Percentiles rank a stretch among this genome's conserved stretches.
Evolutionary conservation across 1,140 invertebrate genomes (phyloP).

Genomic region (Magallana angulata): DNA sequence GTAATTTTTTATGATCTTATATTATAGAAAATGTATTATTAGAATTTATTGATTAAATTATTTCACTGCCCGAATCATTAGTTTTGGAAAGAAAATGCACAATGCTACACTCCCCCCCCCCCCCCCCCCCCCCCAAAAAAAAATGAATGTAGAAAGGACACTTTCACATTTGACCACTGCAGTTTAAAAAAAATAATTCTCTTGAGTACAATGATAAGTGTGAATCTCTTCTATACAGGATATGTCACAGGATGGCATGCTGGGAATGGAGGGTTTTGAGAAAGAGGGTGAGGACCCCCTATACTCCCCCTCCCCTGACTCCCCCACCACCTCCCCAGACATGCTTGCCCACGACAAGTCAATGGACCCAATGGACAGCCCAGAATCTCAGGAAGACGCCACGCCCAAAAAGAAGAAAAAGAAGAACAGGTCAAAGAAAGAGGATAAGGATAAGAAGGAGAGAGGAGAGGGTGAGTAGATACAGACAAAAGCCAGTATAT

Average conservation of each 20-base stretch:
- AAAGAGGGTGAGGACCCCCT: slow-evolving; percentile 46
- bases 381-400: slow-evolving; percentile 53
- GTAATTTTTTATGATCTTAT: no score
- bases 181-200: no score
- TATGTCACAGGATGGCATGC: slow-evolving; percentile 54
- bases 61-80: no score
- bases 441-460: slow-evolving; percentile 41
- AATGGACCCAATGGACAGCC: slow-evolving; percentile 43
- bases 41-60: no score
- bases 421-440: slow-evolving; percentile 28
- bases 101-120: no score
- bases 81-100: no score
- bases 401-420: slow-evolving; percentile 50
- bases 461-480: slow-evolving; percentile 44
- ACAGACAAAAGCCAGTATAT: not conserved
- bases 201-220: no score
- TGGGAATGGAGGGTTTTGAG: slow-evolving; percentile 5
- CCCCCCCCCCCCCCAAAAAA: no score
- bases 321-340: slow-evolving; percentile 48
- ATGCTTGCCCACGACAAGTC: slow-evolving; percentile 41
- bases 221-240: slow-evolving; percentile 39
- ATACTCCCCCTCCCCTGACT: slow-evolving; percentile 54
- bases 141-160: no score
- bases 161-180: no score
- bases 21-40: no score